Evolutionary conservation across 2,113 vertebrate species (phyloP).

Genomic region (Puntigrus tetrazona): DNA sequence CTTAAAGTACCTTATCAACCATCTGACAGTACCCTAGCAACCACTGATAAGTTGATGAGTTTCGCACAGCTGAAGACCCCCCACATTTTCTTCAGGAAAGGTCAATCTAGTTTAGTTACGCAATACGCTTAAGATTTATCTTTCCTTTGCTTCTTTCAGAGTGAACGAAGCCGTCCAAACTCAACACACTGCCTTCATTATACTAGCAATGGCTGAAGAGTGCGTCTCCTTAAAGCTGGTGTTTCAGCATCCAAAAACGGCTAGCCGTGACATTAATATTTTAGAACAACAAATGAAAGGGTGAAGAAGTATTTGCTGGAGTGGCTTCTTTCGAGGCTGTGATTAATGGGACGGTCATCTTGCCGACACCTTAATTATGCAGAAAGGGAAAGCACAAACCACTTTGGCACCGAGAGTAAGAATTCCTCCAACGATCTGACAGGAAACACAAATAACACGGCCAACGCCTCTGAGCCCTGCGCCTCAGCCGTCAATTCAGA

Average conservation of each 20-base stretch:
- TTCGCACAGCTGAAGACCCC: background rate
- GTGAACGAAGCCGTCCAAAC: conserved; percentile 40
- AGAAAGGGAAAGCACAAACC: conserved; percentile 62
- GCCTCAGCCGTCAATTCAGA: background rate
- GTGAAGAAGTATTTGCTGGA: conserved; percentile 54
- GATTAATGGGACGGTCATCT: conserved; percentile 65
- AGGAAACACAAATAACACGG: background rate
- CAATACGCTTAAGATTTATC: background rate
- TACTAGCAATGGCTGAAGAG: conserved; percentile 25
- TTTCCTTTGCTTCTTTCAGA: background rate
- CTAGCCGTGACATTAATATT: conserved; percentile 49
- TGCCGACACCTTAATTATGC: conserved; percentile 69
- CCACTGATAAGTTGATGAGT: background rate
- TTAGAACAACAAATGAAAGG: conserved; percentile 54
- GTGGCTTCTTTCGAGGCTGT: conserved; percentile 48
- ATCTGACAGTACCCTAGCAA: background rate
- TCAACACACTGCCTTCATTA: conserved; percentile 48
- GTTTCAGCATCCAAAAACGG: conserved; percentile 35
- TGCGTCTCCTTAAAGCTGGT: conserved; percentile 4
- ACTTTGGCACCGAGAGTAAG: conserved; percentile 55
- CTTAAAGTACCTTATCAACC: background rate
- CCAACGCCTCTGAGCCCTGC: background rate
- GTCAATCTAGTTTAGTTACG: background rate
- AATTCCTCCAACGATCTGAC: conserved; percentile 40
- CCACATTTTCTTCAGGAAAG: background rate